A percentile compares a stretch with the other conserved stretches of the same genome.
Evolutionary conservation across 2,797 vertebrate genomes (phyloP).

Genomic region (Crocodylus rhombifer): DNA sequence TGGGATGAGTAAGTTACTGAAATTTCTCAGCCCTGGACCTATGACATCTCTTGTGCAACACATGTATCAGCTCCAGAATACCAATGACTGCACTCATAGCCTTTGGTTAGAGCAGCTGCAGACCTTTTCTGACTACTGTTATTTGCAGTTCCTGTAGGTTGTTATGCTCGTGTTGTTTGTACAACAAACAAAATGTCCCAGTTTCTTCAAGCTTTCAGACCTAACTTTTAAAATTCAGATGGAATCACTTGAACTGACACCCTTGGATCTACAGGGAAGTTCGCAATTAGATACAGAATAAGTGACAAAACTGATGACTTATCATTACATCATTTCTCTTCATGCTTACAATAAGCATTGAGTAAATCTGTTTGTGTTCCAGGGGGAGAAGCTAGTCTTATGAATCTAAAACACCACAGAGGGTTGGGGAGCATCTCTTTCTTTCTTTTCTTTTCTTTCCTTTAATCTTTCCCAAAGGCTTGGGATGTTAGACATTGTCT

Average conservation of each 20-base stretch:
- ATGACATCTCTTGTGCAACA: not conserved
- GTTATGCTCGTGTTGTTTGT: rapidly evolving
- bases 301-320: not conserved
- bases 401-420: not conserved
- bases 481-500: rapidly evolving
- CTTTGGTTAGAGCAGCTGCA: not conserved
- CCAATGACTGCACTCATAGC: not conserved
- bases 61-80: not conserved
- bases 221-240: not conserved
- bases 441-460: not conserved
- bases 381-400: not conserved
- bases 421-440: not conserved
- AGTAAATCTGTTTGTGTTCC: not conserved
- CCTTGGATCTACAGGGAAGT: not conserved
- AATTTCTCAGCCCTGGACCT: not conserved
- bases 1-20: not conserved
- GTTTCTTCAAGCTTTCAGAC: not conserved
- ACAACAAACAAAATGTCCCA: not conserved
- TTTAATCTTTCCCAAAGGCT: not conserved
- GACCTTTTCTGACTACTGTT: not conserved
- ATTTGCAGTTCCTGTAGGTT: not conserved
- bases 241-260: not conserved
- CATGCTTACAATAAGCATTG: not conserved
- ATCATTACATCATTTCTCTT: not conserved
- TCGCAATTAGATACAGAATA: not conserved